Evolutionary conservation across 2,797 vertebrate genomes (phyloP), one percentile per base, ranked within the genome.

Genomic region (Glyptemys insculpta): DNA sequence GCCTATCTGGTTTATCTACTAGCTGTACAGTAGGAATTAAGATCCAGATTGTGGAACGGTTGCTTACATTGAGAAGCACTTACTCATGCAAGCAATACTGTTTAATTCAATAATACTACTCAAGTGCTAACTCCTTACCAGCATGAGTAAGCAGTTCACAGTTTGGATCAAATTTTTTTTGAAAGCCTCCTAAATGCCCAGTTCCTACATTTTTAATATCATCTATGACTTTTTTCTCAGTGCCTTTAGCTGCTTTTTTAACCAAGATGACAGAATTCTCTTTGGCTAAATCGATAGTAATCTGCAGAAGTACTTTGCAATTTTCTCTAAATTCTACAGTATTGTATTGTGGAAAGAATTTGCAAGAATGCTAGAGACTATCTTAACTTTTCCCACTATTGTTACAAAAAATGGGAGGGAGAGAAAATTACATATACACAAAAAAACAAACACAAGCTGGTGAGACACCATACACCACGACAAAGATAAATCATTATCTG

Each of bases 321-420:
- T 95, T 96, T 96, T 85, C 27, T 95, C 80, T 96, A 92, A 98
- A 97, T 95, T 97, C 92, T 12, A 4, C 50, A 50, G 50, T 50
- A 50, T 95, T 93, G 88, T 93, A 89, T 90, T 97, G 89, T 97
- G 68, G 4, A 10, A 54, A 95, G 95, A 97, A 97, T 97, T 92
- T 96, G 68, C 44, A 89, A 53, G 94, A 68, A 84, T 81, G 96
- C 93, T 83, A 74, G 92, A 96, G 92, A 96, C 9, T 9, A 88
- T 96, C 92, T 98, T 98, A 97, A 98, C 96, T 96, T 90, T 87
- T 83, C 96, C 34, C 79, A 81, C 82, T 91, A 94, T 97, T 97
- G 96, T 97, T 97, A 49, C 18, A 86, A 65, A 94, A 54, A 37
- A 1, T 2, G 65, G 15, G 3, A 2, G 10, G 31, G 9, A 57